Evolutionary conservation across 2,888 invertebrate species (phyloP).

Genomic region (Protodeltote pygarga): DNA sequence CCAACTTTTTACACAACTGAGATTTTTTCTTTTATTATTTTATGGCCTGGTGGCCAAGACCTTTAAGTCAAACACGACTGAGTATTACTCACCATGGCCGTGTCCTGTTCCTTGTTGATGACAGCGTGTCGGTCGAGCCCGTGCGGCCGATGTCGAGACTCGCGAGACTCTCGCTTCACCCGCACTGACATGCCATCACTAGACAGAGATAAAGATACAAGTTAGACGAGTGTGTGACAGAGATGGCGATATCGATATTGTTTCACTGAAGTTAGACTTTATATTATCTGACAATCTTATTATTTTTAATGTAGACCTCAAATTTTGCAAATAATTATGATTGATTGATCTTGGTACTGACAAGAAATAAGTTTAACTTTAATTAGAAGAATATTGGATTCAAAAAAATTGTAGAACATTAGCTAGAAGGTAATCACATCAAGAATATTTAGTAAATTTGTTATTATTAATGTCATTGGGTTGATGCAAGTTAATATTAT

Average conservation of each 20-base stretch:
- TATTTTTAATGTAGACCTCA: not conserved
- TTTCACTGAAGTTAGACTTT: not conserved
- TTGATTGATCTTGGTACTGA: too few species aligned
- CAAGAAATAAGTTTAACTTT: too few species aligned
- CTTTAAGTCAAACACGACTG: too few species aligned
- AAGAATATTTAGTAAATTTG: conserved; percentile 1
- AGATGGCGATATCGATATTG: not conserved
- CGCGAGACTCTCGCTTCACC: conserved; percentile 67
- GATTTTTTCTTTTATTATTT: not conserved
- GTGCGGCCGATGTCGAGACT: conserved; percentile 69
- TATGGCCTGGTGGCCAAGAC: not conserved
- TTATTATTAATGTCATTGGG: conserved; percentile 20
- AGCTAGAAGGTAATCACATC: conserved; percentile 1
- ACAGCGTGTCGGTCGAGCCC: conserved; percentile 77
- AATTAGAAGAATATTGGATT: too few species aligned
- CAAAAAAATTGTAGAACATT: too few species aligned
- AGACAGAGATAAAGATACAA: conserved; percentile 10
- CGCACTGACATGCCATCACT: conserved; percentile 79
- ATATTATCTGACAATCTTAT: not conserved
- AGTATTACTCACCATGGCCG: conserved; percentile 68
- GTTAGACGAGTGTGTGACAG: not conserved
- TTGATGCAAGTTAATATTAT: conserved; percentile 39
- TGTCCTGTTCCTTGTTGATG: conserved; percentile 82
- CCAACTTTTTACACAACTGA: not conserved
- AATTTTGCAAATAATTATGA: too few species aligned